Base-by-base conservation (phyloP, 92 coral and sea anemone genomes). In the Plumapathes pennacea region DNA sequence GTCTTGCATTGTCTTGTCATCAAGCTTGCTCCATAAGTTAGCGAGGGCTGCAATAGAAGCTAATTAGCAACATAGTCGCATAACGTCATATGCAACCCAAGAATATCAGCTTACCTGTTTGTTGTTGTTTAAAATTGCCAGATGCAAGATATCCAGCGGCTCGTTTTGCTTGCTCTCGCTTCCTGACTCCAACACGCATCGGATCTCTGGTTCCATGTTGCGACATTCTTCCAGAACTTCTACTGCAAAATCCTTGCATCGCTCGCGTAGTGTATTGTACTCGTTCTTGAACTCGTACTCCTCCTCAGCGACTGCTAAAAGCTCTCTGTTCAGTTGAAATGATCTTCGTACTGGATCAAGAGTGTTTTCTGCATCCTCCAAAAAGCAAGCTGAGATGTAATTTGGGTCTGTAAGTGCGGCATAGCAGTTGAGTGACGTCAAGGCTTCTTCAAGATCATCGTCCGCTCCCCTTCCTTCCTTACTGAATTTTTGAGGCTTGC, bases 211-310 rank as follows among this genome's bases (percentile, higher is more conserved):
- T 22, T 76, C 41, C 49, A 58, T 76, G 23, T 62, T 57, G 18
- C 56, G 70, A 32, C 83, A 76, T 30, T 67, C 83, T 49, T 76
- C 50, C 25, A 76, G 32, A 11, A 76, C 36, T 10, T 54, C 50
- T 22, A 76, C 77, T 0, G 83, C 46, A 55, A 76, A 76, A 47
- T 59, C 63, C 27, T 64, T 62, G 17, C 71, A 67, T 8, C 26
- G 36, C 25, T 62, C 70, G 39, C 70, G 46, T 10, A 76, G 43
- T 20, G 37, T 62, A 15, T 65, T 32, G 37, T 67, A 76, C 43
- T 76, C 76, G 11, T 67, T 62, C 10, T 57, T 66, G 30, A 75
- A 75, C 40, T 75, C 82, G 26, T 66, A 57, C 31, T 76, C 81
- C 15, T 25, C 38, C 21, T 52, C 67, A 0, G 77, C 70, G 10